Conservation (phyloP, 2,888 invertebrate species). For the Ligdia adustata region DNA sequence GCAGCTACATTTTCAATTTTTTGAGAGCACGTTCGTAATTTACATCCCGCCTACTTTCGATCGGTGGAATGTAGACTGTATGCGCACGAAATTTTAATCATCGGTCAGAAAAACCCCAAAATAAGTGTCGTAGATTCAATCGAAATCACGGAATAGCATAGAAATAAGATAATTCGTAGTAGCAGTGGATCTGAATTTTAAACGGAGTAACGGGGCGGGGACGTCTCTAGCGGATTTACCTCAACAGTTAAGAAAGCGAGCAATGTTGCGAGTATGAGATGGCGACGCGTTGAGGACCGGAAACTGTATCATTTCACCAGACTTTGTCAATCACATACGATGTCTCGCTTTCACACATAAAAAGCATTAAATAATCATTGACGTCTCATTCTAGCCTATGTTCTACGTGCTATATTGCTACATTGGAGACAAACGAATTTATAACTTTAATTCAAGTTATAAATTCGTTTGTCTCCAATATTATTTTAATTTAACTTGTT, state of each 20-base stretch:
- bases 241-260: constrained; percentile 73
- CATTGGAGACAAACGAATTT: too few species aligned
- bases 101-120: constrained; percentile 37
- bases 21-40: constrained; percentile 42
- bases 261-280: too few species aligned
- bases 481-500: too few species aligned
- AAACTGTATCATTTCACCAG: too few species aligned
- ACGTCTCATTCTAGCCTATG: too few species aligned
- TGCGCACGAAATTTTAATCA: constrained; percentile 53
- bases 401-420: too few species aligned
- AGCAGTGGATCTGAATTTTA: constrained; percentile 64
- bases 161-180: constrained; percentile 72
- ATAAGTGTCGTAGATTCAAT: constrained; percentile 55
- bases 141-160: constrained; percentile 62
- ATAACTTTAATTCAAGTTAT: too few species aligned
- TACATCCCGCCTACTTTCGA: constrained; percentile 43
- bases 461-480: too few species aligned
- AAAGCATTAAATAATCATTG: too few species aligned
- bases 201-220: constrained; percentile 67
- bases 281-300: too few species aligned
- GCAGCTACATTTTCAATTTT: constrained; percentile 35
- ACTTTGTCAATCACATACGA: too few species aligned
- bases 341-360: too few species aligned
- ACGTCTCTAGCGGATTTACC: constrained; percentile 72
- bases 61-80: constrained; percentile 45